Base-by-base conservation (phyloP, 2,113 vertebrate genomes). In the Tinamus guttatus region DNA sequence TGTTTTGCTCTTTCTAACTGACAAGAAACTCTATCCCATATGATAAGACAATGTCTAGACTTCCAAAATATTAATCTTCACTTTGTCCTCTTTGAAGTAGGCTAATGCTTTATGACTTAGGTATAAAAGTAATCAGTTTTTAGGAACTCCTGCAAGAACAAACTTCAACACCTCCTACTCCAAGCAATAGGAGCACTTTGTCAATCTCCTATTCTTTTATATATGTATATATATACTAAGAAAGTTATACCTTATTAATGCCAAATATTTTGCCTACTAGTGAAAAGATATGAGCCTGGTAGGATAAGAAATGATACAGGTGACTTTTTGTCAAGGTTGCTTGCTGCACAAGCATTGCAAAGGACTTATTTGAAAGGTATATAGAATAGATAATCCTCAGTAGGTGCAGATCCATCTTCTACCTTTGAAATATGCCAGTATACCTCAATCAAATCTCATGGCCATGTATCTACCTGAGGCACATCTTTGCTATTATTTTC, bases 401-500 rank as follows among this genome's bases (percentile, higher is more conserved):
- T 17, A 32, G 2, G 0, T 41, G 30, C 18, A 63, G 36, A 41
- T 4, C 11, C 8, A 24, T 58, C 16, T 20, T 43, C 15, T 70
- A 41, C n/a, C 45, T 81, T 63, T 64, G 60, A 62, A 24, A 10
- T 34, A 5, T 60, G 19, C 5, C 11, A 38, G 9, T 30, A 65
- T 30, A 83, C 4, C n/a, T 58, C 30, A 51, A 36, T 4, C 27
- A 68, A 19, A 59, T 68, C 34, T 60, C 41, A 59, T 34, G 8
- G 3, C 19, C 15, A 10, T 78, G 3, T 60, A 15, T 71, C 13
- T 84, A 18, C 10, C 22, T 0, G 0, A 13, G 22, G 9, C 73
- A 7, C 11, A 36, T 32, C 9, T 87, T 13, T 77, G 41, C 14
- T 8, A 30, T 24, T 90, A 16, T 49, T 65, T 18, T 59, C 21